These are phyloP conservation scores for Xenopus tropicalis DNA, from an alignment of 2,113 vertebrate species.

Conservation along the genomic window DNA sequence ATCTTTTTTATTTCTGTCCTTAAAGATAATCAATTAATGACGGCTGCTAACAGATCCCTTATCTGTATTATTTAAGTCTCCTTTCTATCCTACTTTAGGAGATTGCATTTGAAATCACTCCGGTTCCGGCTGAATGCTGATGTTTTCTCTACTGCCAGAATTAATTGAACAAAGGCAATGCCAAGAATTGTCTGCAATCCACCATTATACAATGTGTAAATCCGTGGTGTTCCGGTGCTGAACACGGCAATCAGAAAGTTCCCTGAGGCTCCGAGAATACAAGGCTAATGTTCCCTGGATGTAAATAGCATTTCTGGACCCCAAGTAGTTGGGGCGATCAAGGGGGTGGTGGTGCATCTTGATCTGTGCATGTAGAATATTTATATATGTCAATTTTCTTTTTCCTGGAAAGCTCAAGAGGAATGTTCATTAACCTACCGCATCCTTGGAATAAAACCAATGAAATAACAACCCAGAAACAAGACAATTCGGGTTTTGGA, in stretches of 20 bases:
- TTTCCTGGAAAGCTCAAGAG: too few relatives aligned
- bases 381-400: too few relatives aligned
- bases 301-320: too few relatives aligned
- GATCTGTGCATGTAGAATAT: too few relatives aligned
- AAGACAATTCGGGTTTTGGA: too few relatives aligned
- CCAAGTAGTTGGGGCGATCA: too few relatives aligned
- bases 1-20: neutral
- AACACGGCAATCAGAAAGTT: neutral
- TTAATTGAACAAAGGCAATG: neutral
- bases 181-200: neutral
- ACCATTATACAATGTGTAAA: neutral
- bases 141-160: neutral
- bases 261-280: neutral
- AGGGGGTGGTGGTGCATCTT: too few relatives aligned
- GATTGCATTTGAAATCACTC: neutral
- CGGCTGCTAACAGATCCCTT: neutral
- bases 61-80: constrained; percentile 3
- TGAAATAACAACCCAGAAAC: too few relatives aligned
- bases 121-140: neutral
- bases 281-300: too few relatives aligned
- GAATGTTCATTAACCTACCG: too few relatives aligned
- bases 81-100: neutral
- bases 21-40: constrained; percentile 23
- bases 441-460: too few relatives aligned
- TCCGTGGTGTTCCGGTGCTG: neutral